Conservation (phyloP, 1,140 invertebrate species). For the Aporrectodea caliginosa region DNA sequence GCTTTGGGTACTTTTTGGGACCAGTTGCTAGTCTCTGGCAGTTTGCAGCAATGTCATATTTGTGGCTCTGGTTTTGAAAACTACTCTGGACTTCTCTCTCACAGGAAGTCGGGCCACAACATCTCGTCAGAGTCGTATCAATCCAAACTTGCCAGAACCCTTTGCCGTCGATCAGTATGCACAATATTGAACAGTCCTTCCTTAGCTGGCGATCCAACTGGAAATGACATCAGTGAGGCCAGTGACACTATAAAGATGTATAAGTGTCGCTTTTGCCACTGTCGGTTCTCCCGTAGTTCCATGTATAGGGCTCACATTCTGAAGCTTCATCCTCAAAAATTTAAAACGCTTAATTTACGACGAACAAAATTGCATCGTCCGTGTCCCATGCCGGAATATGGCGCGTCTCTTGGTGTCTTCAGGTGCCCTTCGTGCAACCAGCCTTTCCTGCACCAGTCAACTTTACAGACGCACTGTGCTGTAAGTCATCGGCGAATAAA, state of each 20-base stretch:
- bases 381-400: background rate
- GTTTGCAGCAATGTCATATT: background rate
- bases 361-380: background rate
- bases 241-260: background rate
- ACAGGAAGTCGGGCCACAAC: background rate
- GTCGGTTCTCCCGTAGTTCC: background rate
- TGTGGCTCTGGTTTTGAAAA: background rate
- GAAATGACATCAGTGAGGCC: too few relatives aligned
- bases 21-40: background rate
- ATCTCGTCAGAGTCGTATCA: background rate
- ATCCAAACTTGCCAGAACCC: background rate
- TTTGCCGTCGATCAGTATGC: background rate
- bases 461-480: background rate
- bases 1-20: too few relatives aligned
- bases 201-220: background rate
- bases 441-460: background rate
- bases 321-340: background rate
- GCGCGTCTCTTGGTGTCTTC: background rate
- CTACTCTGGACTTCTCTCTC: background rate
- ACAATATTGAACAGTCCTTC: background rate
- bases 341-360: background rate
- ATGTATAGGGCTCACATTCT: background rate
- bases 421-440: background rate
- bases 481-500: background rate
- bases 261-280: background rate